These are phyloP conservation scores for Choloepus hoffmanni DNA, from an alignment of 2,113 vertebrate genomes.

Conservation along the genomic window DNA sequence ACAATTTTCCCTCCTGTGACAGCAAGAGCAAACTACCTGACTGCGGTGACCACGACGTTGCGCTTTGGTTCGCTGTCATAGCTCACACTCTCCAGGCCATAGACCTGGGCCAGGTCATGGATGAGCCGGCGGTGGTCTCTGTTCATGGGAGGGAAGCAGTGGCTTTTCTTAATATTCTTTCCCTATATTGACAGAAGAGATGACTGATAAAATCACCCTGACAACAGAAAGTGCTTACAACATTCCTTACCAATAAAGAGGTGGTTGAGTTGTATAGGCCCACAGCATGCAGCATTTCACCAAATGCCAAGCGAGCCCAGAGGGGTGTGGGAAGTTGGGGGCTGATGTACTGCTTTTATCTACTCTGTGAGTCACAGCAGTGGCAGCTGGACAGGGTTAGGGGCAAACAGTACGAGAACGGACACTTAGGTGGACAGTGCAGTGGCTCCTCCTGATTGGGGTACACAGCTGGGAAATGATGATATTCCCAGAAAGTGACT, in stretches of 20 bases:
- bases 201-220: background rate
- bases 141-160: conserved; percentile 98
- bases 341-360: background rate
- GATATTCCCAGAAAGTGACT: background rate
- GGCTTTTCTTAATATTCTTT: conserved; percentile 93
- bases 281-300: accelerated
- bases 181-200: conserved; percentile 87
- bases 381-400: background rate
- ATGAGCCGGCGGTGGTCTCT: conserved; percentile 95
- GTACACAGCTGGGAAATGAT: background rate
- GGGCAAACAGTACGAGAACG: background rate
- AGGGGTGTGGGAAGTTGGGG: background rate
- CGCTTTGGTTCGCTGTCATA: conserved; percentile 98
- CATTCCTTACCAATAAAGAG: background rate
- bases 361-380: background rate
- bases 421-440: background rate
- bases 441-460: background rate
- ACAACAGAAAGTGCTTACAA: background rate
- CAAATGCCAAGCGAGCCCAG: background rate
- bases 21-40: conserved; percentile 88
- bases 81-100: conserved; percentile 95
- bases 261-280: background rate
- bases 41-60: conserved; percentile 95
- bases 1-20: background rate
- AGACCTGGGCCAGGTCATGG: conserved; percentile 96